phyloP scores from a whole-genome alignment of 30 jellyfish, hydroid and myxozoan species.

The Turritopsis rubra region DNA sequence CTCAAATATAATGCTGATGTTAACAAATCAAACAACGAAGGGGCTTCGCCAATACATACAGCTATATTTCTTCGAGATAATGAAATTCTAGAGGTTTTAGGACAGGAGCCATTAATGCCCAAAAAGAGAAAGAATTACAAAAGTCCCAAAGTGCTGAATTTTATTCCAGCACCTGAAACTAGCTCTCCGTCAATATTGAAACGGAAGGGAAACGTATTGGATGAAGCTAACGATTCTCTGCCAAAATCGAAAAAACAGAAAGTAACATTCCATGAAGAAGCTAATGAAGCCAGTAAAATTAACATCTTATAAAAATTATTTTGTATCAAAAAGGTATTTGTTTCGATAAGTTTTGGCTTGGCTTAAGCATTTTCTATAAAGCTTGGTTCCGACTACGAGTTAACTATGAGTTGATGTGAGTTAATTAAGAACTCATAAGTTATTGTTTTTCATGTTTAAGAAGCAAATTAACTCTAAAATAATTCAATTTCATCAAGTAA shows the following conservation, averaged over 20 bases:
- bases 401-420: too few relatives aligned
- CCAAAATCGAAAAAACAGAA: background rate
- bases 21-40: constrained; percentile 1
- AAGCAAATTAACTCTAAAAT: too few relatives aligned
- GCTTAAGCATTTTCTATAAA: too few relatives aligned
- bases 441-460: too few relatives aligned
- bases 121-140: constrained; percentile 1
- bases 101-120: background rate
- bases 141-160: background rate
- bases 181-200: constrained; percentile 16
- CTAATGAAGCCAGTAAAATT: background rate
- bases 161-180: background rate
- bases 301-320: background rate
- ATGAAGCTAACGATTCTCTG: background rate
- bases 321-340: background rate
- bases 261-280: background rate
- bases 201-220: background rate
- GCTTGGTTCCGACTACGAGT: too few relatives aligned
- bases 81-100: background rate
- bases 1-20: constrained; percentile 14
- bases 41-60: background rate
- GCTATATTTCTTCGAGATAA: constrained; percentile 25
- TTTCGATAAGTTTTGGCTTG: too few relatives aligned
- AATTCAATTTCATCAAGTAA: too few relatives aligned
- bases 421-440: too few relatives aligned